These are phyloP conservation scores for Allophyes oxyacanthae DNA, from an alignment of 2,888 invertebrate species.

Conservation along the genomic window DNA sequence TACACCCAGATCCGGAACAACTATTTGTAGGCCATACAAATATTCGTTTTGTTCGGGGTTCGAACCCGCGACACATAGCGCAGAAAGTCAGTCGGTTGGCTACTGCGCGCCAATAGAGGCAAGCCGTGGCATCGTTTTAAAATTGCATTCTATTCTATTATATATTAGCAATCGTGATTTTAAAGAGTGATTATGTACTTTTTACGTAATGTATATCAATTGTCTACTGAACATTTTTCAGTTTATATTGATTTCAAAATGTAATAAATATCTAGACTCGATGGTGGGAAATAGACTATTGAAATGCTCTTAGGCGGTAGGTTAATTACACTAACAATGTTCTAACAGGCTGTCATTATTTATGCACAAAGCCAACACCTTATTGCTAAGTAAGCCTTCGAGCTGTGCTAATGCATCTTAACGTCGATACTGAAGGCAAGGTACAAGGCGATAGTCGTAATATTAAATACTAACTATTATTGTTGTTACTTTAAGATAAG, in stretches of 20 bases:
- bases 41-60: too few species aligned
- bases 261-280: conserved; percentile 4
- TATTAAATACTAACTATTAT: conserved; percentile 10
- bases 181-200: too few species aligned
- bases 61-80: too few species aligned
- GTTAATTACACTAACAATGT: conserved; percentile 11
- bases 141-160: too few species aligned
- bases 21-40: too few species aligned
- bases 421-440: conserved; percentile 9
- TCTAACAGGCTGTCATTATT: conserved; percentile 12
- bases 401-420: conserved; percentile 12
- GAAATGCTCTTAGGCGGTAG: conserved; percentile 3
- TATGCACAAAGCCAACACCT: neutral
- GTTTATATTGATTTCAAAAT: conserved; percentile 10
- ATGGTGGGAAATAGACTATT: conserved; percentile 37
- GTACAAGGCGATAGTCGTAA: conserved; percentile 1
- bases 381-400: conserved; percentile 16
- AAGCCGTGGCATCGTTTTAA: too few species aligned
- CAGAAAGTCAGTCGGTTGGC: too few species aligned
- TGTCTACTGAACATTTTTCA: conserved; percentile 10
- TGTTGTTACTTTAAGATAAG: conserved; percentile 3
- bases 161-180: too few species aligned
- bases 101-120: too few species aligned
- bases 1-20: too few species aligned
- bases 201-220: too few species aligned